Conservation (phyloP, 2,888 invertebrate genomes). For the Amphipyra tragopoginis region DNA sequence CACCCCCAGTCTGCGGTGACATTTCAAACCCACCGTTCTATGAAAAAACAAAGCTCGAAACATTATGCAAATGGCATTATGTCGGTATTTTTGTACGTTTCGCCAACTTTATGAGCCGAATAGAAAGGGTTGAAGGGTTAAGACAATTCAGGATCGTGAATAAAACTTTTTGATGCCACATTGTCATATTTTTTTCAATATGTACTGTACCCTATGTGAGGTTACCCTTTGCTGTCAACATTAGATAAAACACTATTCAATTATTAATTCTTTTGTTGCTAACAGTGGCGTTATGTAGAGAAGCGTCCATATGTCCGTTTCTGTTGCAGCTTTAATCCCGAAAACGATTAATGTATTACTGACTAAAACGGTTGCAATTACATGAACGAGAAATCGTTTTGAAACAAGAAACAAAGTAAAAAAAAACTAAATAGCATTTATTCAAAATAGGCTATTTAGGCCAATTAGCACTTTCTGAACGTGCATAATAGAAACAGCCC, state of each 20-base stretch:
- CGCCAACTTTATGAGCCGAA: slow-evolving; percentile 87
- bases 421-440: too few species aligned
- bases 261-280: slow-evolving; percentile 54
- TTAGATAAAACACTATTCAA: slow-evolving; percentile 53
- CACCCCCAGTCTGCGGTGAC: slow-evolving; percentile 88
- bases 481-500: too few species aligned
- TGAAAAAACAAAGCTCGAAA: slow-evolving; percentile 88
- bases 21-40: slow-evolving; percentile 87
- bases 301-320: slow-evolving; percentile 36
- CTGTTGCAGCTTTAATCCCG: neutral
- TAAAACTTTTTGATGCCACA: slow-evolving; percentile 81
- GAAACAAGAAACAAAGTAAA: neutral
- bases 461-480: too few species aligned
- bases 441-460: too few species aligned
- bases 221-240: slow-evolving; percentile 50
- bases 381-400: neutral
- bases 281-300: slow-evolving; percentile 35
- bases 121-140: slow-evolving; percentile 87
- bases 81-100: slow-evolving; percentile 88
- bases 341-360: slow-evolving; percentile 9
- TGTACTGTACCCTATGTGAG: slow-evolving; percentile 61
- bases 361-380: slow-evolving; percentile 3
- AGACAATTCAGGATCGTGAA: slow-evolving; percentile 79
- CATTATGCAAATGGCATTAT: slow-evolving; percentile 90
- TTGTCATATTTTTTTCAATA: slow-evolving; percentile 75